These are phyloP conservation scores for Tachycineta bicolor DNA, from an alignment of 2,113 vertebrate genomes.

Conservation along the genomic window DNA sequence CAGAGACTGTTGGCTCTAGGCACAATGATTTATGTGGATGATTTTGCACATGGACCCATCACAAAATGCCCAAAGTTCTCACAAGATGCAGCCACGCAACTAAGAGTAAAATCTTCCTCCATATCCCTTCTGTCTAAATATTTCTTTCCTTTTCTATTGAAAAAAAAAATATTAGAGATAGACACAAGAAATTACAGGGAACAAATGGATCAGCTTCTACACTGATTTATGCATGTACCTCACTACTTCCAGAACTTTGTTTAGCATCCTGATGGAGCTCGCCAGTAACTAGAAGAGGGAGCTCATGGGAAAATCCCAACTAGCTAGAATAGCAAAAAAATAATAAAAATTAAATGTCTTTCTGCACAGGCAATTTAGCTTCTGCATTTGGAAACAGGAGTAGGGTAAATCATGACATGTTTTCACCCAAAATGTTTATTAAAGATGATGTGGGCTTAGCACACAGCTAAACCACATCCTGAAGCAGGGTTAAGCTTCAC, in stretches of 20 bases:
- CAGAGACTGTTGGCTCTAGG: background rate
- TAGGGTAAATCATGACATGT: background rate
- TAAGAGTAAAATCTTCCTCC: background rate
- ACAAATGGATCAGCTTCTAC: background rate
- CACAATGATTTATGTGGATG: background rate
- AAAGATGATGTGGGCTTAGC: background rate
- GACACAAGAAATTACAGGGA: background rate
- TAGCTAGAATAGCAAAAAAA: background rate
- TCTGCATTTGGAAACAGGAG: background rate
- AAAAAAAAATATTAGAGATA: background rate
- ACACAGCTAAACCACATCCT: background rate
- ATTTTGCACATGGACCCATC: background rate
- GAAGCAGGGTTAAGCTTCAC: background rate
- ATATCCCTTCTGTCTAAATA: background rate
- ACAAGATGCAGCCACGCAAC: background rate
- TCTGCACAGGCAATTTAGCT: background rate
- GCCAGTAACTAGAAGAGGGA: background rate
- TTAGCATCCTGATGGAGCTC: background rate
- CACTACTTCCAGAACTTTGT: background rate
- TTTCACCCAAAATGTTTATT: background rate
- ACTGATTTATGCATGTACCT: background rate
- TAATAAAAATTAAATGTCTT: background rate
- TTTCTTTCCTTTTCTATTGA: background rate
- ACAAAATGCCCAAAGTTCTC: background rate
- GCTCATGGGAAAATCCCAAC: background rate